Percentiles rank a stretch among this genome's conserved stretches.
Evolutionary conservation across 2,113 vertebrate genomes (phyloP).

Genomic region (Pimephales promelas): DNA sequence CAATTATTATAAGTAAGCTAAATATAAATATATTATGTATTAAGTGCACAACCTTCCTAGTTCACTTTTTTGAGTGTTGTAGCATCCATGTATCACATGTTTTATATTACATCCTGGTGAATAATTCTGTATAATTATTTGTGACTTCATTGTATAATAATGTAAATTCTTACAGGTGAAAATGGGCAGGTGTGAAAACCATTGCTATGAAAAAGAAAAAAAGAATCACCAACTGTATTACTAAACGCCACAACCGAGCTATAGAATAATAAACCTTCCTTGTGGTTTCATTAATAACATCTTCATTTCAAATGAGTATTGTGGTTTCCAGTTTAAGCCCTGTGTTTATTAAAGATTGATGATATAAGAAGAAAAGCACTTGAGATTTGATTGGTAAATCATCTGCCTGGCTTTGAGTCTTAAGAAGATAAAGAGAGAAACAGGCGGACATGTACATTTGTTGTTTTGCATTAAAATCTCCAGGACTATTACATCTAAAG

Average conservation of each 20-base stretch:
- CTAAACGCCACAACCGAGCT: not conserved
- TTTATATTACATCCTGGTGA: not conserved
- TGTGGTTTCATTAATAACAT: too few species aligned
- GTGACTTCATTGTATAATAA: not conserved
- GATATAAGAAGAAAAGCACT: not conserved
- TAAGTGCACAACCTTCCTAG: too few species aligned
- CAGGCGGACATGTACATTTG: conserved; percentile 37
- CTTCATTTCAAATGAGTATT: not conserved
- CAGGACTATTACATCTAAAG: conserved; percentile 25
- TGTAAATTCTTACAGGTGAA: too few species aligned
- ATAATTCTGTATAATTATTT: not conserved
- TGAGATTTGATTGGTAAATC: conserved; percentile 19
- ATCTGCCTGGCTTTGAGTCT: not conserved
- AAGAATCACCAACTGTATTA: not conserved
- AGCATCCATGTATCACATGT: not conserved
- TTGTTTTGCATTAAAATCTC: conserved; percentile 34
- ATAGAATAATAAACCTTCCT: not conserved
- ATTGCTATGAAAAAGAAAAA: not conserved
- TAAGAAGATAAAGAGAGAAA: conserved; percentile 42
- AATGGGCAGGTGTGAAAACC: too few species aligned
- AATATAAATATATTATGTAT: too few species aligned
- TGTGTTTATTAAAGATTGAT: not conserved
- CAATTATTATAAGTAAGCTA: too few species aligned
- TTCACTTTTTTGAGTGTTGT: too few species aligned
- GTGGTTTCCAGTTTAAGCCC: not conserved